phyloP scores from a whole-genome alignment of 2,113 vertebrate species.

The Sorex fumeus region DNA sequence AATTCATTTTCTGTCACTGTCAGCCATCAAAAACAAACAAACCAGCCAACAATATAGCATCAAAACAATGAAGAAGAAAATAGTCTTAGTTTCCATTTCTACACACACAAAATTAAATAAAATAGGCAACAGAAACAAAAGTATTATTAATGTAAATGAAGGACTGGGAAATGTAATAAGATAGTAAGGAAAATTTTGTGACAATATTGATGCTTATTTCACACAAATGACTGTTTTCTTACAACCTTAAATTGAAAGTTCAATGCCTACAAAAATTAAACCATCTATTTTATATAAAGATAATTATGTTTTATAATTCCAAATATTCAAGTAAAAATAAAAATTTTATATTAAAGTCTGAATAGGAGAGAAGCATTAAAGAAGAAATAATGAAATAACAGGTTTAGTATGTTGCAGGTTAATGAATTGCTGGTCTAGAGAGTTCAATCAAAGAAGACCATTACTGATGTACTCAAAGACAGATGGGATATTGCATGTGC shows the following conservation, averaged over 20 bases:
- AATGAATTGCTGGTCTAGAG: slow-evolving; percentile 72
- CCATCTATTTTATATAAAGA: not conserved
- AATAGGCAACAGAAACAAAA: not conserved
- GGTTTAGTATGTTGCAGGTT: slow-evolving; percentile 21
- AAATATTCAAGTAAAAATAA: slow-evolving; percentile 8
- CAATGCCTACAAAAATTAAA: not conserved
- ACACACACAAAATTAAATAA: not conserved
- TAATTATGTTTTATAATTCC: slow-evolving; percentile 21
- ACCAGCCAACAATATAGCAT: not conserved
- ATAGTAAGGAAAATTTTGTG: not conserved
- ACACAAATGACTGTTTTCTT: not conserved
- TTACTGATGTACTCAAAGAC: slow-evolving; percentile 68
- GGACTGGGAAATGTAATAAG: not conserved
- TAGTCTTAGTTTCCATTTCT: not conserved
- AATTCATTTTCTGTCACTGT: not conserved
- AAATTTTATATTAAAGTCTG: slow-evolving; percentile 47
- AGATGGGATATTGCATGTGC: slow-evolving; percentile 66
- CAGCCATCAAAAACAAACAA: not conserved
- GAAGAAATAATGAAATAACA: slow-evolving; percentile 49
- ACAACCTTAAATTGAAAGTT: not conserved
- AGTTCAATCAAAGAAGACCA: slow-evolving; percentile 68
- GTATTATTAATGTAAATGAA: not conserved
- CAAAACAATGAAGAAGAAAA: not conserved
- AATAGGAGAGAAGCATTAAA: slow-evolving; percentile 53
- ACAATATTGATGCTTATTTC: not conserved